Conservation (phyloP, 2,888 invertebrate species). For the Fabriciana adippe region DNA sequence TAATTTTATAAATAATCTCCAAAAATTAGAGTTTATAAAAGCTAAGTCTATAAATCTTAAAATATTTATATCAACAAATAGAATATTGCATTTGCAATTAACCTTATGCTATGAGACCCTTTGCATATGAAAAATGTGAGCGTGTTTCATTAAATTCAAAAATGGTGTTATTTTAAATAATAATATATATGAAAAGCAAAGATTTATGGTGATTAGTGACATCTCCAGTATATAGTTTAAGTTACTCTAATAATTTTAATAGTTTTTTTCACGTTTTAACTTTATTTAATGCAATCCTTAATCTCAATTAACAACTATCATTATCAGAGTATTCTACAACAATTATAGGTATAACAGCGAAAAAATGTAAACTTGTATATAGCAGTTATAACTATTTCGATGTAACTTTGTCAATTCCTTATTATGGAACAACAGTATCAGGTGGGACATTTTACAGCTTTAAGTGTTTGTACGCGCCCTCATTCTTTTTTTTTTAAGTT, state of each 20-base stretch:
- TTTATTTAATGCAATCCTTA: background rate
- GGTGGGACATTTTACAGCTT: background rate
- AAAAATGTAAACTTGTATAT: slow-evolving; percentile 25
- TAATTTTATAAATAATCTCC: slow-evolving; percentile 6
- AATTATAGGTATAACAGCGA: slow-evolving; percentile 21
- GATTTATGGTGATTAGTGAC: too few relatives aligned
- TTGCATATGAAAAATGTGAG: background rate
- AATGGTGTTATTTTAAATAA: too few relatives aligned
- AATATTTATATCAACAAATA: slow-evolving; percentile 13
- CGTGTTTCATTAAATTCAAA: slow-evolving; percentile 1
- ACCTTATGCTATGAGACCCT: slow-evolving; percentile 17
- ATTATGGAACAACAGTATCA: slow-evolving; percentile 25
- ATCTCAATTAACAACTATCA: slow-evolving; percentile 18
- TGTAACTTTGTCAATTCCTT: slow-evolving; percentile 36
- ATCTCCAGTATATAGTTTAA: background rate
- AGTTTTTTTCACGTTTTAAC: background rate
- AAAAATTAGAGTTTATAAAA: slow-evolving; percentile 14
- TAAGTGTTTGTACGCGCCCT: background rate
- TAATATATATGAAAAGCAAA: too few relatives aligned
- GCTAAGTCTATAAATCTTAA: slow-evolving; percentile 17
- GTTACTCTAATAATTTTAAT: background rate
- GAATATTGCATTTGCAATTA: slow-evolving; percentile 14
- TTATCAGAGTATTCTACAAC: slow-evolving; percentile 22
- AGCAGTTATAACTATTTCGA: slow-evolving; percentile 35
- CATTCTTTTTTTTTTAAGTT: background rate